Evolutionary conservation across 2,113 vertebrate species (phyloP), one percentile per base, ranked within the genome.

Genomic region (Menura novaehollandiae): DNA sequence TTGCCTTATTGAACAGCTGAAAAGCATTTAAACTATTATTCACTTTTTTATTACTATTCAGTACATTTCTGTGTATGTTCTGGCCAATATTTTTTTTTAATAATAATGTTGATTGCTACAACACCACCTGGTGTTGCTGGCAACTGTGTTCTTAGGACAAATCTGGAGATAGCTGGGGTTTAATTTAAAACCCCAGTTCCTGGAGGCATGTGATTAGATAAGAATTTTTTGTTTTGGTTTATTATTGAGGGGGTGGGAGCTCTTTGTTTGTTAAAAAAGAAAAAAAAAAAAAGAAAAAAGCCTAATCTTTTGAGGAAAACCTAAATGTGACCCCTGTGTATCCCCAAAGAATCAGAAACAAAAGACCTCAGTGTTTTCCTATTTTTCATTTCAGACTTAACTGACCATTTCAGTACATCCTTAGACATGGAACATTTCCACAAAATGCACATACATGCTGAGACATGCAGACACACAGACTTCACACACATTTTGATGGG

Each of bases 1-100:
- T 95, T 87, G 89, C 95, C 74, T 92, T 95, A 95, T 75, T 95
- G 93, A 92, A 95, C 93, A 96, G 91, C 93, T 96, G 95, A 97
- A 95, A 96, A 89, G 80, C 69, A 94, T 94, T 93, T 86, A 51
- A 89, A 94, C 56, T 87, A 84, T 93, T 91, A 96, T 85, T 92
- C 86, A 74, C 55, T 41, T 89, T 85, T 93, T 96, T 95, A 91
- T 95, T 95, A 89, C 84, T 63, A 82, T 91, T 92, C 89, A 91
- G 33, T 75, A 95, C 60, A 82, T 95, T 96, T 94, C 77, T 97
- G 69, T 55, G 68, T 84, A 89, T 85, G 60, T 82, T 89, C 73
- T 89, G 89, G 87, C 69, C 91, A 94, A 52, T 80, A 7, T 32
- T 63, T 85, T 90, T 78, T 82, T 71, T 47, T 41, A 68, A 74